phyloP scores from a whole-genome alignment of 2,888 invertebrate species.

The Drosophila pseudotakahashii region DNA sequence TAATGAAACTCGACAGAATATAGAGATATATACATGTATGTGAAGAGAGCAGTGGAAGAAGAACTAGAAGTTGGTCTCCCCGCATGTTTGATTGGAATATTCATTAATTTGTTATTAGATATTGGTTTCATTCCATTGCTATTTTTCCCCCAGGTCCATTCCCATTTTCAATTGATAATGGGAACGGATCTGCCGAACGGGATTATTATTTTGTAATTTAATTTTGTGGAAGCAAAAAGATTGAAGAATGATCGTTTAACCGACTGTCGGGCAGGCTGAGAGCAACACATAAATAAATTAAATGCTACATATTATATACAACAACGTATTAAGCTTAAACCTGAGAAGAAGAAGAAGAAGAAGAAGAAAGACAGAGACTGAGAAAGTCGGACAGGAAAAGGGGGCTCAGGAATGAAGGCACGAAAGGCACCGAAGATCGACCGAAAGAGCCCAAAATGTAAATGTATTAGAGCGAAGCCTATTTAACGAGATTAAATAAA shows the following conservation, averaged over 20 bases:
- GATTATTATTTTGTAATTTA: slow-evolving; percentile 22
- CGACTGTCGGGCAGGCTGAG: slow-evolving; percentile 9
- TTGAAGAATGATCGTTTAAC: slow-evolving; percentile 1
- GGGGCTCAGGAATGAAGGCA: slow-evolving; percentile 6
- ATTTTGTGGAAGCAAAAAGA: slow-evolving; percentile 16
- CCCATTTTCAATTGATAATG: neutral
- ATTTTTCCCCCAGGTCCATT: neutral
- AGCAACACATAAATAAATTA: slow-evolving; percentile 23
- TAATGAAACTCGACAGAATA: slow-evolving; percentile 49
- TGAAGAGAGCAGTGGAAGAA: slow-evolving; percentile 1
- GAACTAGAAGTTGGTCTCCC: slow-evolving; percentile 16
- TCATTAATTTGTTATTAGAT: slow-evolving; percentile 54
- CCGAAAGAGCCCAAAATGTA: slow-evolving; percentile 43
- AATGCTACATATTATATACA: slow-evolving; percentile 30
- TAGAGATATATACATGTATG: neutral
- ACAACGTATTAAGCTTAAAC: slow-evolving; percentile 27
- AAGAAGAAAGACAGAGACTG: slow-evolving; percentile 29
- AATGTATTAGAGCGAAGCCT: slow-evolving; percentile 54
- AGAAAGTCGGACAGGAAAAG: neutral
- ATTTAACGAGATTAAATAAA: slow-evolving; percentile 73
- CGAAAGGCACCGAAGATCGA: slow-evolving; percentile 9
- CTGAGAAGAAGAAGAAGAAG: slow-evolving; percentile 29
- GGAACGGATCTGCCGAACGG: neutral
- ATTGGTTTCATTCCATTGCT: slow-evolving; percentile 15
- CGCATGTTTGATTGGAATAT: slow-evolving; percentile 52